These are phyloP conservation scores for Mylabris phalerata DNA, from an alignment of 1,140 invertebrate species.

Conservation along the genomic window DNA sequence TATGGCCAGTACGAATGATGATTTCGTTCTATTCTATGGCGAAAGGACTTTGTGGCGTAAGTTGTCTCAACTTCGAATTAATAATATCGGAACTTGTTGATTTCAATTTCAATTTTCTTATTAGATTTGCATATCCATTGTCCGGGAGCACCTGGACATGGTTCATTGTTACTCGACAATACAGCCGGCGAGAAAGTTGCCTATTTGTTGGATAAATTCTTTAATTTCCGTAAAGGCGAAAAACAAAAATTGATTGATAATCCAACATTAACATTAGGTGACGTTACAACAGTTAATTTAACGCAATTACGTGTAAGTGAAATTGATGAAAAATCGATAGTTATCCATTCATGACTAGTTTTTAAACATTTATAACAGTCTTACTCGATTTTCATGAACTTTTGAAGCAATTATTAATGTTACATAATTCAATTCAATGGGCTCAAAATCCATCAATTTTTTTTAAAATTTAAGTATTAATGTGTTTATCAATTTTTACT, in stretches of 20 bases:
- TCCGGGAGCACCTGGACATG: constrained; percentile 81
- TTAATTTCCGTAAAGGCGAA: constrained; percentile 62
- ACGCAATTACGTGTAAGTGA: constrained; percentile 64
- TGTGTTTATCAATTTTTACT: no score
- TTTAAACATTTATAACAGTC: no score
- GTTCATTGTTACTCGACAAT: constrained; percentile 70
- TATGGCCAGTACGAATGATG: constrained; percentile 55
- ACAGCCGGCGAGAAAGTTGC: constrained; percentile 81
- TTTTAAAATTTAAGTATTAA: no score
- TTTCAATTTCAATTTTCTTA: constrained; percentile 13
- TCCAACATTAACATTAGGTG: constrained; percentile 61
- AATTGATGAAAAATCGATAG: no score
- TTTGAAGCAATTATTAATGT: no score
- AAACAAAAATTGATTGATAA: constrained; percentile 58
- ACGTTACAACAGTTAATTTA: constrained; percentile 84
- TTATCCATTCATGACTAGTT: no score
- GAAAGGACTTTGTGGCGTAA: constrained; percentile 68
- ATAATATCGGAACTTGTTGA: not conserved
- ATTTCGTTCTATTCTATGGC: constrained; percentile 68
- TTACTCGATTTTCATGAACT: no score
- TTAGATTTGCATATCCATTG: constrained; percentile 61
- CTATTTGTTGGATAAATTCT: constrained; percentile 68
- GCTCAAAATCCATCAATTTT: no score
- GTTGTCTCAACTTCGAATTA: constrained; percentile 24
- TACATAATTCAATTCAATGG: no score